These are phyloP conservation scores for Ianthella basta DNA, from an alignment of 37 sponge, comb jelly and placozoan genomes.

Conservation along the genomic window DNA sequence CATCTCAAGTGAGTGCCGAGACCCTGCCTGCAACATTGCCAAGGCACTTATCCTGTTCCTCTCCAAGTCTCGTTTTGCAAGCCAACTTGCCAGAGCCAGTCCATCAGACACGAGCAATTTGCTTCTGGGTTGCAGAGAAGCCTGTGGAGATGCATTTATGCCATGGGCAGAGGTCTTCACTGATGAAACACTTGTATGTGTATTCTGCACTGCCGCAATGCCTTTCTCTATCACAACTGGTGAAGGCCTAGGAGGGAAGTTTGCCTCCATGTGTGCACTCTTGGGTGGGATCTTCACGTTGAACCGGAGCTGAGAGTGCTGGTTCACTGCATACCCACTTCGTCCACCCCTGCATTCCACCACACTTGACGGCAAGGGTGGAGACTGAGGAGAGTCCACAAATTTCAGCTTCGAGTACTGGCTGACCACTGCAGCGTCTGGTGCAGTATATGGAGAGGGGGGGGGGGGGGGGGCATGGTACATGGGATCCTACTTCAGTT, in stretches of 20 bases:
- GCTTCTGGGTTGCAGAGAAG: background rate
- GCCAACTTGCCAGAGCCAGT: constrained; percentile 58
- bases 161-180: background rate
- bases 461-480: too few relatives aligned
- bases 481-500: too few relatives aligned
- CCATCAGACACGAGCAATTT: constrained; percentile 19
- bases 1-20: too few relatives aligned
- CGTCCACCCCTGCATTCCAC: constrained; percentile 23
- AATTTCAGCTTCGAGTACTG: constrained; percentile 1
- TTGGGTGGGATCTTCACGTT: constrained; percentile 39
- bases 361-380: constrained; percentile 22
- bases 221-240: constrained; percentile 63
- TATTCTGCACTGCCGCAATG: background rate
- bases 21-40: background rate
- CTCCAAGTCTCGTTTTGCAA: constrained; percentile 59
- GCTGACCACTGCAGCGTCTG: constrained; percentile 1
- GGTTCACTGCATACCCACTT: constrained; percentile 32
- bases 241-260: constrained; percentile 48
- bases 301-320: constrained; percentile 53
- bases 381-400: background rate
- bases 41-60: background rate
- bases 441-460: too few relatives aligned
- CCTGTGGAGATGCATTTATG: background rate
- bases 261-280: constrained; percentile 21
- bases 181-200: background rate